Evolutionary conservation across 2,888 invertebrate species (phyloP).

Genomic region (Catocala nupta): DNA sequence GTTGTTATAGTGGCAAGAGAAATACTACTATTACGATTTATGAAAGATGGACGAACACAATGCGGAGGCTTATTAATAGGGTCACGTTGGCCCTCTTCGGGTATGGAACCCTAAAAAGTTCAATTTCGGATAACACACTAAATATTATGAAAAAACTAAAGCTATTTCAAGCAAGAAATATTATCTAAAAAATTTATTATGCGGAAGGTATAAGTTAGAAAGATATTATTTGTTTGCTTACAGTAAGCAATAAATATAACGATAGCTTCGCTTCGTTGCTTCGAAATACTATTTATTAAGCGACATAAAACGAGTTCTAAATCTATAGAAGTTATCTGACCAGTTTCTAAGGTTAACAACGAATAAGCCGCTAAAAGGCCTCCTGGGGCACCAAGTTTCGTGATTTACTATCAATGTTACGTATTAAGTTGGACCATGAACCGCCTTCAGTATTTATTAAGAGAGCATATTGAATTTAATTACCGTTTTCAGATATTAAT

Average conservation of each 20-base stretch:
- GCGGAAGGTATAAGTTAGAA: slow-evolving; percentile 10
- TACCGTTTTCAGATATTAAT: slow-evolving; percentile 8
- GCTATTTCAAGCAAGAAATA: slow-evolving; percentile 16
- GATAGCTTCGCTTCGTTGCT: slow-evolving; percentile 43
- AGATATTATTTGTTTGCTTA: slow-evolving; percentile 42
- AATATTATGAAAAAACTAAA: neutral
- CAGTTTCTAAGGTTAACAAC: slow-evolving; percentile 52
- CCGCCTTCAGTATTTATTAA: slow-evolving; percentile 17
- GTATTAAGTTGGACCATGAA: slow-evolving; percentile 30
- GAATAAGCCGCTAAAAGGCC: slow-evolving; percentile 56
- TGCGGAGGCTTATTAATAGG: too few species aligned
- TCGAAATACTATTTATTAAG: slow-evolving; percentile 52
- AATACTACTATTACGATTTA: too few species aligned
- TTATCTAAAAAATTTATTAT: slow-evolving; percentile 21
- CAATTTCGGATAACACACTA: too few species aligned
- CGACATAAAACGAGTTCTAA: slow-evolving; percentile 40
- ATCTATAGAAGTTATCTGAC: slow-evolving; percentile 56
- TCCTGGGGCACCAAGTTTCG: slow-evolving; percentile 43
- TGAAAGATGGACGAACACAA: too few species aligned
- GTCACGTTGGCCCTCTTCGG: too few species aligned
- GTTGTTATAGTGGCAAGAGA: too few species aligned
- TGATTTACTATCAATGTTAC: slow-evolving; percentile 47
- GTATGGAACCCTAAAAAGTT: too few species aligned
- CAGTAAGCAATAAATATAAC: slow-evolving; percentile 47
- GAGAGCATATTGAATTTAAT: slow-evolving; percentile 22